Evolutionary conservation across 2,113 vertebrate genomes (phyloP), one percentile per base, ranked within the genome.

Genomic region (Sylvia atricapilla): DNA sequence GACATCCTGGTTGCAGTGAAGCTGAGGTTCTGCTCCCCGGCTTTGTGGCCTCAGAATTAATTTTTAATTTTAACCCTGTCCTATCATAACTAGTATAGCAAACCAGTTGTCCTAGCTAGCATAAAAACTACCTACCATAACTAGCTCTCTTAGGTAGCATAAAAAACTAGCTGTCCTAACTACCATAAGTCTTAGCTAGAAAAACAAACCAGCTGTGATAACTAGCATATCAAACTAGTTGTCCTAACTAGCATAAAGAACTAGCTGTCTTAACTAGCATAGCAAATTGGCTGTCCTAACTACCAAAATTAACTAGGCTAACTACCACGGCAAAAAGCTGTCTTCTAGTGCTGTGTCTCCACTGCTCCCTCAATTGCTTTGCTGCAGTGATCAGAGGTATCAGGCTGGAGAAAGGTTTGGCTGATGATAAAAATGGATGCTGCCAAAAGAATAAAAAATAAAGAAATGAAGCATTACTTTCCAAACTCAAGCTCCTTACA

Each of bases 261-360:
- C 13, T 52, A 2, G 7, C 13, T 69, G 18, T 50, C 18, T 10
- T 69, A 15, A 21, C n/a, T 77, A 33, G 7, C 14, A 6, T 17
- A 56, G 2, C 31, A 21, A 74, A 74, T 18, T 46, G 16, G 13
- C 18, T 50, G 5, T 37, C 27, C 35, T 52, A 72, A 72, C 68
- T 53, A 55, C 2, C 12, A 59, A 37, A 37, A 37, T 37, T 37
- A 37, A 37, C 37, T 37, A 37, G 37, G 37, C 35, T 52, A 72
- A 72, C 68, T 53, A 55, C 2, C 12, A 59, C 47, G 58, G 94
- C 95, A 92, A 94, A 95, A 96, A 87, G 93, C 91, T 88, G 52
- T 63, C 83, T 68, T 91, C 74, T 35, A 82, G 74, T 15, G 23
- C 96, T 99, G 98, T 96, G 98, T 96, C 99, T 99, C 98, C 3